Percentiles rank a stretch among this genome's conserved stretches.
phyloP scores from a whole-genome alignment of 1,140 invertebrate genomes.

The Vollenhovia emeryi region DNA sequence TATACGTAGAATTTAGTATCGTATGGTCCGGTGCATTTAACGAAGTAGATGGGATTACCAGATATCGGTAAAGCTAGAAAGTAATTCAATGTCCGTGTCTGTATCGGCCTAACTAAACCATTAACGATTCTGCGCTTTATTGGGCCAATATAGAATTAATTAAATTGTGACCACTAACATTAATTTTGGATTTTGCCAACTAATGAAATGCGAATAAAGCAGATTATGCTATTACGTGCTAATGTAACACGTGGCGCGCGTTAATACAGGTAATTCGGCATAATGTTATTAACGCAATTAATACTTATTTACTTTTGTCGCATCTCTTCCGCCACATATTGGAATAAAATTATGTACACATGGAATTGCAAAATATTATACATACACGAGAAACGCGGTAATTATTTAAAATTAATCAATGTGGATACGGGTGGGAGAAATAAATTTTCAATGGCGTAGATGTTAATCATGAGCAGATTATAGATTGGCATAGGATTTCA shows the following conservation, averaged over 20 bases:
- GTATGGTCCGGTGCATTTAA: background rate
- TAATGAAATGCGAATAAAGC: slow-evolving; percentile 37
- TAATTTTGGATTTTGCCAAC: slow-evolving; percentile 44
- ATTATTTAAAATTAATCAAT: slow-evolving; percentile 25
- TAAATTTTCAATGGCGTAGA: background rate
- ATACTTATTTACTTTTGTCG: slow-evolving; percentile 18
- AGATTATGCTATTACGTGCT: slow-evolving; percentile 37
- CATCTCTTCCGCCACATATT: background rate
- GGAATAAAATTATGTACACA: slow-evolving; percentile 6
- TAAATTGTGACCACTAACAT: slow-evolving; percentile 35
- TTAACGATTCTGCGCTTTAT: slow-evolving; percentile 50
- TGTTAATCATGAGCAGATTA: no score
- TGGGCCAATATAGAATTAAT: slow-evolving; percentile 43
- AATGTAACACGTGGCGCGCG: slow-evolving; percentile 26
- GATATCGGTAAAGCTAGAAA: slow-evolving; percentile 43
- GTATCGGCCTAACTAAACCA: slow-evolving; percentile 39
- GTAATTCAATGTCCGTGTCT: slow-evolving; percentile 37
- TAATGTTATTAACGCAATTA: slow-evolving; percentile 32
- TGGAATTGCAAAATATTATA: background rate
- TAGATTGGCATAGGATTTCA: background rate
- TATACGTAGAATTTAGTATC: slow-evolving; percentile 34
- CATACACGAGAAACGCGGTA: background rate
- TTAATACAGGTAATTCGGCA: slow-evolving; percentile 29
- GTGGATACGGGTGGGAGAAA: background rate
- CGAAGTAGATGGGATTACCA: slow-evolving; percentile 41